Evolutionary conservation across 2,113 vertebrate species (phyloP), one percentile per base, ranked within the genome.

Genomic region (Tyto alba): DNA sequence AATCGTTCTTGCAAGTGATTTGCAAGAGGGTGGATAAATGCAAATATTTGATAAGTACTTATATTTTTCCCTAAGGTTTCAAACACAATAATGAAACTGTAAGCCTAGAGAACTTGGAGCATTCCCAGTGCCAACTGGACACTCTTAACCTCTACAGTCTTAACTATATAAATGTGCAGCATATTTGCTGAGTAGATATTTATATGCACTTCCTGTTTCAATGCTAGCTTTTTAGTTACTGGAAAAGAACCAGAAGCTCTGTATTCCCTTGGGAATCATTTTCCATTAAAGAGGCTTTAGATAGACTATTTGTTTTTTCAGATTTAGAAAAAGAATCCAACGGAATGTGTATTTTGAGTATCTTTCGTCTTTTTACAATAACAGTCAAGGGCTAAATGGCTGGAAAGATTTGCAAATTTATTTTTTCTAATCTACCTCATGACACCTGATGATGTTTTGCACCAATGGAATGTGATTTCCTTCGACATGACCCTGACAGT

Each of bases 161-260:
- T 79, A 90, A 63, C 96, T 81, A n/a, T 7, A 96, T 94, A 97
- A 97, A 94, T 89, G 93, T 80, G 94, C 64, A 92, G 69, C 14
- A 11, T 93, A 95, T 96, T 97, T 97, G 92, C 93, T 64, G 95
- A 96, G 87, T 67, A 91, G 89, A 91, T 98, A 97, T 97, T 98
- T 97, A 97, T 97, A 95, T 74, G 71, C 52, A 93, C 91, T 97
- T 98, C 97, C 97, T 97, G 95, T 95, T 97, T 90, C 97, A 94
- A 52, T 75, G 90, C 79, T 97, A 97, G 97, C 72, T 97, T 97
- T 97, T 96, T 78, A 74, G 50, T 94, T 91, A 95, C 86, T 97
- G 97, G 97, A 97, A 87, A 96, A 74, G 73, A 67, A 73, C 11
- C 97, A 98, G 96, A 84, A 97, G 88, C 81, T 93, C 77, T 95